Evolutionary conservation across 2,888 invertebrate species (phyloP).

Genomic region (Cantharis flavilabris): DNA sequence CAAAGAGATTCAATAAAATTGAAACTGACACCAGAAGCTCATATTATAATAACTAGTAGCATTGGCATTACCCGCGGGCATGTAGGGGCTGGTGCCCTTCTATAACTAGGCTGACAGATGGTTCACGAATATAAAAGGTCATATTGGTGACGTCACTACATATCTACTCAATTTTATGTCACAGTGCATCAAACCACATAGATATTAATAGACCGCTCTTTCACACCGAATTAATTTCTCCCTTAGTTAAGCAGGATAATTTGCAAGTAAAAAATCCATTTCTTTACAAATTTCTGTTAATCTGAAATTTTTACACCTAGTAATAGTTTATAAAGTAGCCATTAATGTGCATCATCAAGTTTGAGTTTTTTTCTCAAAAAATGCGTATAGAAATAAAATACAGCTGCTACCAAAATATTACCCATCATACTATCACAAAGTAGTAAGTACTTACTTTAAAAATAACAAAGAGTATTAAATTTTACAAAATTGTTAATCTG

Average conservation of each 20-base stretch:
- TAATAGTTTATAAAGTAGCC: not conserved
- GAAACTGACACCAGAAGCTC: slow-evolving; percentile 50
- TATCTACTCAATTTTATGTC: slow-evolving; percentile 43
- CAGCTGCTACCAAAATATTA: not conserved
- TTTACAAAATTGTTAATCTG: not conserved
- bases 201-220: slow-evolving; percentile 33
- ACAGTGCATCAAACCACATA: slow-evolving; percentile 37
- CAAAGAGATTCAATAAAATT: slow-evolving; percentile 43
- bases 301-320: not conserved
- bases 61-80: slow-evolving; percentile 47
- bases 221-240: slow-evolving; percentile 20
- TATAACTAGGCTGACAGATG: slow-evolving; percentile 51
- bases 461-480: not conserved
- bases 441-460: not conserved
- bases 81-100: slow-evolving; percentile 42
- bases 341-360: not conserved
- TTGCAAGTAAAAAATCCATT: not conserved
- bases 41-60: slow-evolving; percentile 42
- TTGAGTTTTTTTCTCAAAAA: not conserved
- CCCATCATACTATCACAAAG: not conserved
- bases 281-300: slow-evolving; percentile 6
- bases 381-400: not conserved
- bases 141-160: slow-evolving; percentile 50
- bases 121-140: slow-evolving; percentile 51
- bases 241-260: not conserved